Base-by-base conservation (phyloP, 2,888 invertebrate species). In the Tetragonisca angustula region DNA sequence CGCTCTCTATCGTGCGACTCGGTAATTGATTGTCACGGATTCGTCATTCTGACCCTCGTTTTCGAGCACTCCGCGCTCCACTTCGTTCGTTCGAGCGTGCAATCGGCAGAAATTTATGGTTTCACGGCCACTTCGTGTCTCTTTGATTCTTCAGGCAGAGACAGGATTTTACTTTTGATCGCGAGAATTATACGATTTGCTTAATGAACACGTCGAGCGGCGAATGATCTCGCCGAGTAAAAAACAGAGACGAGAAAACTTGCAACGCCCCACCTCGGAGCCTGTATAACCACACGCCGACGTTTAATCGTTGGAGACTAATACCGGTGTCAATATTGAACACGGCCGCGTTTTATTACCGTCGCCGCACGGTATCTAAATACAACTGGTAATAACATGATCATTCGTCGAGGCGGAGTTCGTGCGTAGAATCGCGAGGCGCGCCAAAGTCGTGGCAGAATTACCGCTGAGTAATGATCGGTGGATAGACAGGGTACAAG, bases 1-100 rank as follows among this genome's bases (percentile, higher is more conserved):
- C 65, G 43, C 67, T 9, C 17, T 24, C 24, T 56, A 67, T 76
- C 80, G 83, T 81, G 79, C 77, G 65, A 80, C 84, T 72, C 79
- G 85, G 85, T 91, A 93, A 93, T 93, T 91, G 91, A 93, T 93
- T 90, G 91, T 89, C 88, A 85, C 83, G 89, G 87, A 90, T 92
- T 90, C 91, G 90, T 91, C 91, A 92, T 89, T 89, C 86, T 68
- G 59, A 78, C 71, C 78, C 75, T 50, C 52, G 74, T 62, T 54
- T 36, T 50, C 70, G 65, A 32, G 24, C 61, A 17, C 2, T 56
- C 21, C 52, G 43, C 5, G 11, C 43, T 17, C n/a, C 59, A 11
- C 24, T 71, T 19, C 17, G 19, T n/a, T 68, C 21, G 61, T 64
- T 64, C 43, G 32, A 32, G 32, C 32, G 62, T 36, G 81, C 36